phyloP scores from a whole-genome alignment of 1,140 invertebrate genomes.

The Drosophila repleta region DNA sequence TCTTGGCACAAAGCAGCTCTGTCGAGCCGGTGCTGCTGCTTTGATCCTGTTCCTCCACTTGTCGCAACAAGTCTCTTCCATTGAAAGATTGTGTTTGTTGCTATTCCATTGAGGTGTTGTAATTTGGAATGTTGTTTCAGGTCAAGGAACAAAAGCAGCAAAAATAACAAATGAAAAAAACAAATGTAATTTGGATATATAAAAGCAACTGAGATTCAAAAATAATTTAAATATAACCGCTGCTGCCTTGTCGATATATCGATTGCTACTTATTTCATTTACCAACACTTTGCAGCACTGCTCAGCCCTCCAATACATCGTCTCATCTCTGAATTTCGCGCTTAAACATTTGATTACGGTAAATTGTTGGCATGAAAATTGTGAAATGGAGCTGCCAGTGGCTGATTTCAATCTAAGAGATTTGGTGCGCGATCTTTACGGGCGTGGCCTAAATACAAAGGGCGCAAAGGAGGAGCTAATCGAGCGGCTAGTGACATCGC shows the following conservation, averaged over 20 bases:
- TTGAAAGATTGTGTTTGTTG: slow-evolving; percentile 3
- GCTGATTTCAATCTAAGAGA: slow-evolving; percentile 34
- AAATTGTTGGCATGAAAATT: neutral
- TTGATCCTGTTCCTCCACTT: slow-evolving; percentile 7
- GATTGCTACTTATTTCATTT: neutral
- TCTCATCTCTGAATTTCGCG: neutral
- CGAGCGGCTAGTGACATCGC: slow-evolving; percentile 21
- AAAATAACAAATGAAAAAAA: neutral
- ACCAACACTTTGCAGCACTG: neutral
- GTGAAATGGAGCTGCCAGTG: slow-evolving; percentile 31
- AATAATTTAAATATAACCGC: neutral
- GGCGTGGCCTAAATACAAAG: slow-evolving; percentile 20
- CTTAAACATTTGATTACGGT: neutral
- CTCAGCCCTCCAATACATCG: neutral
- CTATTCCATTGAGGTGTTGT: neutral
- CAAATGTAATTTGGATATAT: too few species aligned
- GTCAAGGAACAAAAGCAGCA: too few species aligned
- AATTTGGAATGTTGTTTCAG: neutral
- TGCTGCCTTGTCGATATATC: slow-evolving; percentile 7
- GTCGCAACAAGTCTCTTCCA: slow-evolving; percentile 40
- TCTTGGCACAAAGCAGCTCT: slow-evolving; percentile 37
- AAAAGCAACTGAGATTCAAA: neutral
- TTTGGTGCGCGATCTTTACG: slow-evolving; percentile 25
- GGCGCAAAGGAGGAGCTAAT: slow-evolving; percentile 21
- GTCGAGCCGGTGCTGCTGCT: neutral